Evolutionary conservation across 2,888 invertebrate genomes (phyloP).

Genomic region (Apodemia zela): DNA sequence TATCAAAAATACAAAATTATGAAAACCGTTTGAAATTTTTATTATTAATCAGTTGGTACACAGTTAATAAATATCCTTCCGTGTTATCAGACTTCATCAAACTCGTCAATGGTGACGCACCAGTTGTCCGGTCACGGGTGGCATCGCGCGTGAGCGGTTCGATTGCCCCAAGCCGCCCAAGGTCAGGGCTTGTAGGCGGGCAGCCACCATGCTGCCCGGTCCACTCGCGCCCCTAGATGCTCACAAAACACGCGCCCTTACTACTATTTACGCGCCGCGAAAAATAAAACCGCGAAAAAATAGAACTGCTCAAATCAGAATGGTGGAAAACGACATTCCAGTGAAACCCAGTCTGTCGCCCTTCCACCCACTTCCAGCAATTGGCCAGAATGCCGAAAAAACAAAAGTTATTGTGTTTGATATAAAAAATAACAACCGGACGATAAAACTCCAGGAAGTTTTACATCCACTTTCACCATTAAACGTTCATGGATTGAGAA

Average conservation of each 20-base stretch:
- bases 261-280: conserved; percentile 71
- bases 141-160: conserved; percentile 33
- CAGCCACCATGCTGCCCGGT: conserved; percentile 65
- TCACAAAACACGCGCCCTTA: conserved; percentile 65
- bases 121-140: conserved; percentile 35
- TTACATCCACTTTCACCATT: conserved; percentile 66
- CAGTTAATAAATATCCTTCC: conserved; percentile 12
- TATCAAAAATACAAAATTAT: neutral
- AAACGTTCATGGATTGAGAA: conserved; percentile 53
- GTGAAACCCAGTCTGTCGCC: conserved; percentile 62
- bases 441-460: conserved; percentile 55
- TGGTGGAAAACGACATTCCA: conserved; percentile 63
- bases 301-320: conserved; percentile 63
- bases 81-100: conserved; percentile 29
- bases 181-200: conserved; percentile 59
- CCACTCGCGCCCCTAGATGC: conserved; percentile 66
- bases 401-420: conserved; percentile 68
- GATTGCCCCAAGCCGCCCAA: conserved; percentile 51
- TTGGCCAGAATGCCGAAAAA: conserved; percentile 60
- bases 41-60: neutral
- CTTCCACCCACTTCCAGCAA: conserved; percentile 72
- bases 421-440: conserved; percentile 43
- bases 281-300: conserved; percentile 60
- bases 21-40: neutral
- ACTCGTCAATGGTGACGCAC: conserved; percentile 21